phyloP scores from a whole-genome alignment of 2,888 invertebrate species.

The Leucoma salicis region DNA sequence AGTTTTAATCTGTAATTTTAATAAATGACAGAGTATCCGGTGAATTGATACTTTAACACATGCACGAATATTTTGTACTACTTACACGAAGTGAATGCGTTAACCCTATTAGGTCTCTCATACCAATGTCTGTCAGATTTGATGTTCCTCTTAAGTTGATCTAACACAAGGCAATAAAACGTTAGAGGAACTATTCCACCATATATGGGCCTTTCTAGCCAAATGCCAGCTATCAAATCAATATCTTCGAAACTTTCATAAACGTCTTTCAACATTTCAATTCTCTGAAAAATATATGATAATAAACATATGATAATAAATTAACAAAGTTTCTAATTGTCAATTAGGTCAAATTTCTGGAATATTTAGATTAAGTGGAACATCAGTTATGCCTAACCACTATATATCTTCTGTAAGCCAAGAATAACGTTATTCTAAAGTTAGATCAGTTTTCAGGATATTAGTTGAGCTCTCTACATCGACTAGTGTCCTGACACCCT shows the following conservation, averaged over 20 bases:
- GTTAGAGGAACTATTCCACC: constrained; percentile 94
- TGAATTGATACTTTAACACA: no score
- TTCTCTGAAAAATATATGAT: constrained; percentile 36
- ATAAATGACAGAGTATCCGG: no score
- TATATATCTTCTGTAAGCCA: no score
- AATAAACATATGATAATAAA: not conserved
- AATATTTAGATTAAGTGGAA: no score
- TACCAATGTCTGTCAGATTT: constrained; percentile 93
- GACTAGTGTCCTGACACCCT: no score
- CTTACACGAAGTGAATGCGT: not conserved
- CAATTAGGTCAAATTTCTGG: no score
- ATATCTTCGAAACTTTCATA: constrained; percentile 88
- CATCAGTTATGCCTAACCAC: no score
- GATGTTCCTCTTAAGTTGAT: constrained; percentile 90
- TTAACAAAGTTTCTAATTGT: no score
- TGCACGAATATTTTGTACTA: not conserved
- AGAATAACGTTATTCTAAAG: no score
- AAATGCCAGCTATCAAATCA: constrained; percentile 93
- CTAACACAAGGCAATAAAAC: constrained; percentile 92
- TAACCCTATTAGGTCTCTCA: constrained; percentile 49
- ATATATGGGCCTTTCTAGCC: constrained; percentile 89
- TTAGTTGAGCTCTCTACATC: no score
- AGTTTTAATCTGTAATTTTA: no score
- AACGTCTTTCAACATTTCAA: constrained; percentile 44
- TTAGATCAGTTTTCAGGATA: no score